phyloP scores from a whole-genome alignment of 2,113 vertebrate genomes.

The Malurus alboscapulatus region DNA sequence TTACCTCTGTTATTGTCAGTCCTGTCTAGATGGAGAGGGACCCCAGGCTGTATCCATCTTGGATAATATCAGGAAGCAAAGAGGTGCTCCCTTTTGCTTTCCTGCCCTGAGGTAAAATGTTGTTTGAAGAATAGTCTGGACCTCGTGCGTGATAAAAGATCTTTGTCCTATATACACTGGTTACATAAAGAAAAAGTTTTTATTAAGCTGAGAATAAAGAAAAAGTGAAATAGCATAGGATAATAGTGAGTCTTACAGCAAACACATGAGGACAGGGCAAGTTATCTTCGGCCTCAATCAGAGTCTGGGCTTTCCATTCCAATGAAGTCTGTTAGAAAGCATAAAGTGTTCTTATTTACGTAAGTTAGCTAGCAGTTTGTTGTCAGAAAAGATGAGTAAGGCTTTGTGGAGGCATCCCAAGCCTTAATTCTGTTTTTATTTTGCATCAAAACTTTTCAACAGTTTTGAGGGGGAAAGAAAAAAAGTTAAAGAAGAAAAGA shows the following conservation, averaged over 20 bases:
- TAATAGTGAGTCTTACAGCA: neutral
- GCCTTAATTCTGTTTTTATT: slow-evolving; percentile 5
- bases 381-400: slow-evolving; percentile 13
- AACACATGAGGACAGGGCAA: neutral
- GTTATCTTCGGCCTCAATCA: neutral
- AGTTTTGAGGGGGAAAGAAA: neutral
- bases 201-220: neutral
- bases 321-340: neutral
- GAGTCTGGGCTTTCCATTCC: neutral
- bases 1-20: neutral
- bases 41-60: neutral
- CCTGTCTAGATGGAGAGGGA: neutral
- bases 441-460: slow-evolving; percentile 20
- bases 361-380: neutral
- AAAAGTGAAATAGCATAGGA: neutral
- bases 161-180: neutral
- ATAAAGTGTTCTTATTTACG: neutral
- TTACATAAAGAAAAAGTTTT: neutral
- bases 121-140: neutral
- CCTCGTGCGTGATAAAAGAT: neutral
- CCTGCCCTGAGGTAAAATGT: neutral
- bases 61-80: neutral
- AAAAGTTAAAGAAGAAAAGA: neutral
- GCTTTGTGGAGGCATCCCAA: neutral
- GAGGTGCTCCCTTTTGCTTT: neutral